These are phyloP conservation scores for Pollicipes pollicipes DNA, from an alignment of 1,140 invertebrate species.

Conservation along the genomic window DNA sequence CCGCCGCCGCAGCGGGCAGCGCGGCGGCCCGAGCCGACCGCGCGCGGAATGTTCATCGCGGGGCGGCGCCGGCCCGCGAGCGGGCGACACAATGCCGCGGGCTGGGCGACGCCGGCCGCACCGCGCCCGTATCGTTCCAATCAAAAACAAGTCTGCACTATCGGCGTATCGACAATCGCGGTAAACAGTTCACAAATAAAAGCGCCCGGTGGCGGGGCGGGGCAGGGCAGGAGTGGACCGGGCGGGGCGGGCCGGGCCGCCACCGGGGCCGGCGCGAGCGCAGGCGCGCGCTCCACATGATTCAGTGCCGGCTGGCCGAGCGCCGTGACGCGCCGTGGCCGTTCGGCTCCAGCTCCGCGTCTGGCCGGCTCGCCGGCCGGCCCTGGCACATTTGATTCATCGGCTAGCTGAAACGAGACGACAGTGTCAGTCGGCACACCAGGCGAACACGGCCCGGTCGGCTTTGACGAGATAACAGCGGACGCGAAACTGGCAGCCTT, in stretches of 20 bases:
- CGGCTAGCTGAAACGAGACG: background rate
- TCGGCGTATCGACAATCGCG: background rate
- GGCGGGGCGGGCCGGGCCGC: no score
- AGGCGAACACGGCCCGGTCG: no score
- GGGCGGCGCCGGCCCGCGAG: no score
- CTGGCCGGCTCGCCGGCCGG: no score
- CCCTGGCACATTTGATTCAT: background rate
- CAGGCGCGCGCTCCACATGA: background rate
- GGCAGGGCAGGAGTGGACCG: constrained; percentile 5
- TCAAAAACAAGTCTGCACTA: background rate
- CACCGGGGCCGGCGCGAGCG: background rate
- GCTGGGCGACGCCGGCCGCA: no score
- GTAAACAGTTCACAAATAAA: constrained; percentile 2
- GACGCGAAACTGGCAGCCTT: no score
- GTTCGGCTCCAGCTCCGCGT: background rate
- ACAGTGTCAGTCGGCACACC: background rate
- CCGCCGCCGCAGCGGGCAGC: no score
- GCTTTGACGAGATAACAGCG: no score
- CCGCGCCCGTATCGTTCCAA: background rate
- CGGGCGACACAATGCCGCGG: no score
- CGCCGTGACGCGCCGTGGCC: no score
- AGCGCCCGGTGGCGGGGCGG: background rate
- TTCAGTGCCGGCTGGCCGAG: no score
- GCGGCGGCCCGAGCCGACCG: no score
- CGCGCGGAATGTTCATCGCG: background rate